Percentiles rank a stretch among this genome's conserved stretches.
Conservation (phyloP, 2,888 invertebrate genomes). For the Erannis defoliaria region DNA sequence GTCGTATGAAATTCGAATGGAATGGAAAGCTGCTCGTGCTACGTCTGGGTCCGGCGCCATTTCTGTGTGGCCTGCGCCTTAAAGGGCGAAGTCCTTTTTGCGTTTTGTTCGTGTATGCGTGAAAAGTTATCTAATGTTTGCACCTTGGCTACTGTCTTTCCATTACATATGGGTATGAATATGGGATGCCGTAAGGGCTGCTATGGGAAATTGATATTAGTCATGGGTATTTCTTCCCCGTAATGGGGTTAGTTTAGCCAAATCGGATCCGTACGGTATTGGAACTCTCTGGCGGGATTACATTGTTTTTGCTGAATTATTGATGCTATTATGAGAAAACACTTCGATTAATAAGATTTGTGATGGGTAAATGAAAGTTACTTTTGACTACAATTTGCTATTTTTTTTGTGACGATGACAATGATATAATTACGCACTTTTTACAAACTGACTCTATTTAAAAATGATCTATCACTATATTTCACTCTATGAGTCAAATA, state of each 20-base stretch:
- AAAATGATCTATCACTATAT: too few relatives aligned
- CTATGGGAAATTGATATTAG: slow-evolving; percentile 39
- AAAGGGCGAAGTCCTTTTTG: too few relatives aligned
- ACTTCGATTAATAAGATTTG: not conserved
- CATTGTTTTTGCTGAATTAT: slow-evolving; percentile 19
- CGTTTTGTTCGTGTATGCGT: not conserved
- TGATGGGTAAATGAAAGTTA: not conserved
- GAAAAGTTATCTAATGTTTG: not conserved
- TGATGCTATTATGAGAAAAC: slow-evolving; percentile 5
- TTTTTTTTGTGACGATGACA: not conserved
- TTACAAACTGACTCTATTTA: too few relatives aligned
- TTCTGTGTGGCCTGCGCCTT: too few relatives aligned
- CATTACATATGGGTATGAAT: slow-evolving; percentile 1
- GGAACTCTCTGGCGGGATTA: slow-evolving; percentile 11
- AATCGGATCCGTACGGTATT: slow-evolving; percentile 30
- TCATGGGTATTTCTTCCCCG: slow-evolving; percentile 34
- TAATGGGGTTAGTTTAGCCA: slow-evolving; percentile 39
- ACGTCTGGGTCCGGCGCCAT: too few relatives aligned
- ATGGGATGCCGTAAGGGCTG: slow-evolving; percentile 12
- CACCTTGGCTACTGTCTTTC: slow-evolving; percentile 4
- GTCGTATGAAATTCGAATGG: too few relatives aligned
- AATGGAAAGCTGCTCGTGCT: too few relatives aligned
- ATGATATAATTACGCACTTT: not conserved
- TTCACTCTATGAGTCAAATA: too few relatives aligned
- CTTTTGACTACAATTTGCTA: not conserved